Evolutionary conservation across 35 echinoderm and acorn worm genomes (phyloP).

Genomic region (Stichopus chloronotus): DNA sequence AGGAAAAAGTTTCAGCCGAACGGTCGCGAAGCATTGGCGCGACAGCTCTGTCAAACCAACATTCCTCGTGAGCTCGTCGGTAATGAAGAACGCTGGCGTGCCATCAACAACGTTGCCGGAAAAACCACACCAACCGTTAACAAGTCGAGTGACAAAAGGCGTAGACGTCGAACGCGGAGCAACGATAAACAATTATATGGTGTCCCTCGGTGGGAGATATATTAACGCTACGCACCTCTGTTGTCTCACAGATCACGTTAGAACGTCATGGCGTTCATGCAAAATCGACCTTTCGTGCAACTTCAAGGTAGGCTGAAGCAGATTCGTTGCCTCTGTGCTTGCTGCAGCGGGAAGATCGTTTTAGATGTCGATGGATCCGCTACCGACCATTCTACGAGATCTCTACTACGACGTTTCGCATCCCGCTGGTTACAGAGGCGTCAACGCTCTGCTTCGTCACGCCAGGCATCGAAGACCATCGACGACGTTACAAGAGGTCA

Average conservation of each 20-base stretch:
- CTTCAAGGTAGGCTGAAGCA: no score
- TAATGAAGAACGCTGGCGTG: constrained; percentile 9
- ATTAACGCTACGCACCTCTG: background rate
- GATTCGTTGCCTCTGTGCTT: background rate
- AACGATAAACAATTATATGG: background rate
- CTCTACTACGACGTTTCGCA: constrained; percentile 15
- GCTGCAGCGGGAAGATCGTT: background rate
- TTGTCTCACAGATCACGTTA: background rate
- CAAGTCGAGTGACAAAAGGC: background rate
- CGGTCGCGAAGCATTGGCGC: background rate
- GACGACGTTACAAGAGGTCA: background rate
- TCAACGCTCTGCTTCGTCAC: background rate
- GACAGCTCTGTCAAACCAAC: background rate
- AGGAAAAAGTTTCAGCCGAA: background rate
- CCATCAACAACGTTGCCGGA: background rate
- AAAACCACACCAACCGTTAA: background rate
- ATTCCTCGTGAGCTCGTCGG: constrained; percentile 10
- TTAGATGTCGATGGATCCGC: background rate
- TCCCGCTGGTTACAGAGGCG: background rate
- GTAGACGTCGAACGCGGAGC: no score
- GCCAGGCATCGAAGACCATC: background rate
- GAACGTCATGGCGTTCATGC: background rate
- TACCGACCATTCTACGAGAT: background rate
- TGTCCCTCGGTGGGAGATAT: background rate
- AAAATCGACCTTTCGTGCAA: background rate